These are phyloP conservation scores for Lagodon rhomboides DNA, from an alignment of 2,797 vertebrate species.

Conservation along the genomic window DNA sequence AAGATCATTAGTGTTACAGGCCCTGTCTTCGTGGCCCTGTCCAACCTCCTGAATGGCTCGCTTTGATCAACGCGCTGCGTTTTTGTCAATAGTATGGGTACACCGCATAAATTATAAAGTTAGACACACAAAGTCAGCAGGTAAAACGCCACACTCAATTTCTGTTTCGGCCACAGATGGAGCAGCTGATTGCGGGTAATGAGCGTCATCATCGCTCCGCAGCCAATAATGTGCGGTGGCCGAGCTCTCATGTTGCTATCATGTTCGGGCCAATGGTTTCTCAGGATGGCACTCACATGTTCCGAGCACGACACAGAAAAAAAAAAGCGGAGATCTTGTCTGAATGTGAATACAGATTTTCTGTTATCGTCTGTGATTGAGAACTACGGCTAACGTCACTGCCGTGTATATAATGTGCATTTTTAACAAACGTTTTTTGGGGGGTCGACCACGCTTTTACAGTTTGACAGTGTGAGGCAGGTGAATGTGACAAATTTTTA, in stretches of 20 bases:
- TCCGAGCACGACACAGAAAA: slow-evolving; percentile 9
- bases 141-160: slow-evolving; percentile 81
- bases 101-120: slow-evolving; percentile 87
- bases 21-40: slow-evolving; percentile 87
- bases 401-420: background rate
- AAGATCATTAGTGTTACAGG: slow-evolving; percentile 90
- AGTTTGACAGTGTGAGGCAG: slow-evolving; percentile 21
- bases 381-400: background rate
- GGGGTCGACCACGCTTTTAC: background rate
- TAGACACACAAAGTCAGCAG: slow-evolving; percentile 87
- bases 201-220: slow-evolving; percentile 66
- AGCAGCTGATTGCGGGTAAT: slow-evolving; percentile 76
- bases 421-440: background rate
- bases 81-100: slow-evolving; percentile 86
- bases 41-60: slow-evolving; percentile 82
- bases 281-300: slow-evolving; percentile 33
- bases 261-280: slow-evolving; percentile 47
- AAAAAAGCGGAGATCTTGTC: background rate
- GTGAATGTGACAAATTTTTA: slow-evolving; percentile 40
- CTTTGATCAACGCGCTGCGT: slow-evolving; percentile 85
- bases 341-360: slow-evolving; percentile 3
- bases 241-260: slow-evolving; percentile 55
- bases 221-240: slow-evolving; percentile 57
- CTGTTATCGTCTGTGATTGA: background rate
- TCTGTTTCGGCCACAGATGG: slow-evolving; percentile 60